Evolutionary conservation across 2,113 vertebrate genomes (phyloP), one percentile per base, ranked within the genome.

Genomic region (Vombatus ursinus): DNA sequence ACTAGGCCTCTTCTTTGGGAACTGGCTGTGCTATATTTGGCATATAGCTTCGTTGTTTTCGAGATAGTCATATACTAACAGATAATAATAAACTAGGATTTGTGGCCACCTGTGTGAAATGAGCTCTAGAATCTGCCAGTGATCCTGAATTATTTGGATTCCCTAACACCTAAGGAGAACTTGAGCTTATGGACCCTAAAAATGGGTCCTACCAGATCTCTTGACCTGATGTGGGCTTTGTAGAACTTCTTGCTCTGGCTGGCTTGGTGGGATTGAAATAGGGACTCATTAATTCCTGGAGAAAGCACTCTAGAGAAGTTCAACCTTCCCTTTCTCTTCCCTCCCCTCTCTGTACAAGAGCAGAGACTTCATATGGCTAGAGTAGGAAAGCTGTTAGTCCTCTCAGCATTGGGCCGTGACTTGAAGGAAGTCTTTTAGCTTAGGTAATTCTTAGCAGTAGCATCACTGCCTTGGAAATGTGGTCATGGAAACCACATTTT

Each of bases 131-230:
- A 54, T 11, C 47, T 92, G 25, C 90, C 90, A 92, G 90, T 92
- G n/a, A 23, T 93, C n/a, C 16, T 44, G 68, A 77, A 77, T 77
- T 77, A 19, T 23, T 96, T 24, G 5, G 95, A 50, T 96, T 37
- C 53, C 90, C 93, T 92, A 95, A 93, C 16, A 93, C 92, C 54
- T 95, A 51, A 92, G 92, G 93, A 84, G 23, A 77, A 50, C 16
- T 90, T 91, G 50, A 1, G 91, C 31, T 50, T n/a, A 94, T 90
- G 93, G n/a, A 91, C 93, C 57, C 37, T 31, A 92, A 50, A 37
- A 93, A 91, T 93, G 68, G 95, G 50, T 93, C 14, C 22, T 89
- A 2, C 23, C 52, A 3, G 92, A 94, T 57, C 12, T 25, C 19
- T 28, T 50, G n/a, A 52, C 37, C 51, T 84, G 6, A 57, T 91